These are phyloP conservation scores for Fragum sueziense DNA, from an alignment of 2,888 invertebrate genomes.

Conservation along the genomic window DNA sequence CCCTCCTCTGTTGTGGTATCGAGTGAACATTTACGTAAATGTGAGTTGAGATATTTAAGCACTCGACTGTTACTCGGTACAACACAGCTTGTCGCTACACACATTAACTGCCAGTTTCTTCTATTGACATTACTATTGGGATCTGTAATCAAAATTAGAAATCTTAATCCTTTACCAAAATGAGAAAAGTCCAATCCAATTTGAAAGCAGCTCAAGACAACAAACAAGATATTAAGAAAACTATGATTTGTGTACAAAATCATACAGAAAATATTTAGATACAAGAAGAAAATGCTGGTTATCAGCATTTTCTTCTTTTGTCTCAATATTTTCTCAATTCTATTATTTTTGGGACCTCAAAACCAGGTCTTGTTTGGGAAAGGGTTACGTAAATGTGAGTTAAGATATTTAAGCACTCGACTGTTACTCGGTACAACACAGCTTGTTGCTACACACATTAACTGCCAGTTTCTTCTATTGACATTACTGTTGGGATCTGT, in stretches of 20 bases:
- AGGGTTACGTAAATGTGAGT: conserved; percentile 94
- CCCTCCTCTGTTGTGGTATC: conserved; percentile 96
- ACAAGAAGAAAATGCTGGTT: too few relatives aligned
- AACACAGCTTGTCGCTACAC: conserved; percentile 91
- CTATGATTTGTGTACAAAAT: too few relatives aligned
- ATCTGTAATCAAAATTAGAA: too few relatives aligned
- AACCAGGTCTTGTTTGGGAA: too few relatives aligned
- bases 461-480: conserved; percentile 92
- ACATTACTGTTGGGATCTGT: conserved; percentile 77
- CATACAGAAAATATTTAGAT: too few relatives aligned
- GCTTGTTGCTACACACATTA: conserved; percentile 90
- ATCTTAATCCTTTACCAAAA: too few relatives aligned
- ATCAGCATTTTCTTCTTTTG: too few relatives aligned
- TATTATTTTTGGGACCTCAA: too few relatives aligned
- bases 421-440: conserved; percentile 94
- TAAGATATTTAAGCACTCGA: conserved; percentile 92
- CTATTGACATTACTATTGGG: conserved; percentile 82
- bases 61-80: conserved; percentile 93
- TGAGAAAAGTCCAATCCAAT: too few relatives aligned
- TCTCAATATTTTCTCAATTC: too few relatives aligned
- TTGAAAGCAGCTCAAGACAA: too few relatives aligned
- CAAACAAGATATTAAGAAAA: too few relatives aligned
- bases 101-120: conserved; percentile 95
- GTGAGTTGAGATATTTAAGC: conserved; percentile 93
- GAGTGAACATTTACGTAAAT: conserved; percentile 93